phyloP scores from a whole-genome alignment of 2,113 vertebrate species.

The Lepisosteus oculatus region DNA sequence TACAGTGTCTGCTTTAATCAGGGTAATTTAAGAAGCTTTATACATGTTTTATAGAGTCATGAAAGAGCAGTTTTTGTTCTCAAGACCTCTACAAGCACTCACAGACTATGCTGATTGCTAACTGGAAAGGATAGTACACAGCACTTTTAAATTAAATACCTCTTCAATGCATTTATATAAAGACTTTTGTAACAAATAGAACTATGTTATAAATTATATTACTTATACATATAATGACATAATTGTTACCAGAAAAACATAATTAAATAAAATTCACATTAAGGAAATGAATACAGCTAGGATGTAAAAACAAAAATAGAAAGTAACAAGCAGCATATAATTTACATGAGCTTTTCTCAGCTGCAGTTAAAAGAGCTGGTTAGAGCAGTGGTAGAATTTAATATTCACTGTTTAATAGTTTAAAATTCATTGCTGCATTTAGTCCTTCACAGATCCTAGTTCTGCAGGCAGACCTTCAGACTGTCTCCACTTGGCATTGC shows the following conservation, averaged over 20 bases:
- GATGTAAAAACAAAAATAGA: constrained; percentile 37
- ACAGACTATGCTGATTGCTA: too few relatives aligned
- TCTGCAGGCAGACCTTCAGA: constrained; percentile 86
- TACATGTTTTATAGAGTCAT: constrained; percentile 27
- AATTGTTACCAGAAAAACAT: constrained; percentile 45
- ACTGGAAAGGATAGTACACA: too few relatives aligned
- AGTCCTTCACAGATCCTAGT: constrained; percentile 85
- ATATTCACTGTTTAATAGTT: not conserved
- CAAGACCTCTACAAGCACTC: too few relatives aligned
- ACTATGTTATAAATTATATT: constrained; percentile 24
- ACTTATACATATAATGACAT: constrained; percentile 49
- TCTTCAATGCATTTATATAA: constrained; percentile 16
- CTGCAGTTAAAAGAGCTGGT: not conserved
- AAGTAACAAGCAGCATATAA: not conserved
- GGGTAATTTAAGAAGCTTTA: constrained; percentile 21
- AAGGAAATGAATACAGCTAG: constrained; percentile 43
- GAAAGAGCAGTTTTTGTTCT: constrained; percentile 11
- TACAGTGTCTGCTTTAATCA: constrained; percentile 35
- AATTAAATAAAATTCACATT: constrained; percentile 69
- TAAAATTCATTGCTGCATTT: constrained; percentile 28
- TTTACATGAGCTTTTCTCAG: not conserved
- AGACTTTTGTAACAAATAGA: constrained; percentile 33
- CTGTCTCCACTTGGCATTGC: constrained; percentile 82
- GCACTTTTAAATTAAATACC: not conserved
- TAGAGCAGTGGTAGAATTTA: not conserved